Conservation (phyloP, 2,797 vertebrate species). For the Danio albolineatus region DNA sequence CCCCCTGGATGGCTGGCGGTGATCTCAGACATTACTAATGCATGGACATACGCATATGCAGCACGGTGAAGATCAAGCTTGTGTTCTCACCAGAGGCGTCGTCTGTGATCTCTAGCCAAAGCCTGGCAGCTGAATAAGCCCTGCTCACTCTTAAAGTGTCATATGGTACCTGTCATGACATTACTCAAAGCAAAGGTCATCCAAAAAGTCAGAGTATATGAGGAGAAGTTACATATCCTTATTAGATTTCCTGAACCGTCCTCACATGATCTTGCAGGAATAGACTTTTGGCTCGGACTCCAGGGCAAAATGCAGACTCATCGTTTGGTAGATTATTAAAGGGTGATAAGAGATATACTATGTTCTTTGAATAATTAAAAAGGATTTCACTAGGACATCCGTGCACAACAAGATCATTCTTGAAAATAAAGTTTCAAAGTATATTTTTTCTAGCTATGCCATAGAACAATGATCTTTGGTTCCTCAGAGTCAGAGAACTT, state of each 20-base stretch:
- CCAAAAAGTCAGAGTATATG: slow-evolving; percentile 46
- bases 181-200: slow-evolving; percentile 52
- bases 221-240: slow-evolving; percentile 52
- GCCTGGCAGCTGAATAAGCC: slow-evolving; percentile 55
- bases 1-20: slow-evolving; percentile 61
- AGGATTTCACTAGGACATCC: background rate
- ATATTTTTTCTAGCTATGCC: no score
- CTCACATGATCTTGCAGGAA: slow-evolving; percentile 54
- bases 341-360: slow-evolving; percentile 42
- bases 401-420: no score
- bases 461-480: no score
- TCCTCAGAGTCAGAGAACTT: no score
- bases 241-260: slow-evolving; percentile 41
- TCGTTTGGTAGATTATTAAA: slow-evolving; percentile 43
- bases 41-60: slow-evolving; percentile 64
- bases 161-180: slow-evolving; percentile 56
- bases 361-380: slow-evolving; percentile 9
- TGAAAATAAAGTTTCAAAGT: no score
- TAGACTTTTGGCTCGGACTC: slow-evolving; percentile 19
- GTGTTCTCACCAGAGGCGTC: slow-evolving; percentile 61
- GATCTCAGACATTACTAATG: slow-evolving; percentile 67
- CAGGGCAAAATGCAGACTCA: slow-evolving; percentile 19
- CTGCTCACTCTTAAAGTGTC: slow-evolving; percentile 52
- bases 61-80: slow-evolving; percentile 59
- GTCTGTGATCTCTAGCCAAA: slow-evolving; percentile 63